Base-by-base conservation (phyloP, 2,888 invertebrate genomes). In the Drosophila robusta region DNA sequence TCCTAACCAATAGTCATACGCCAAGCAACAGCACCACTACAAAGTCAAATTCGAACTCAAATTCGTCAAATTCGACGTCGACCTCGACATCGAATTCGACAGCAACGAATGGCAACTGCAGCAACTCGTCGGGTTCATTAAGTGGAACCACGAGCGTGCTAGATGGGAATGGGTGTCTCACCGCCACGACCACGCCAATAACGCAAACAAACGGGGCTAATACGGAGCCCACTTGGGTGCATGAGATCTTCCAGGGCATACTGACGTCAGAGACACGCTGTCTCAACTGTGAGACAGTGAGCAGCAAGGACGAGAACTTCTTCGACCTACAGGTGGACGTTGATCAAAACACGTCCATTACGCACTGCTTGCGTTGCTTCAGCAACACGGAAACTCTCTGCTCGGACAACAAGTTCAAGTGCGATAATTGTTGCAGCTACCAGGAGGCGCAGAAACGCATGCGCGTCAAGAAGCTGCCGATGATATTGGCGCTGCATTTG, bases 191-290 rank as follows among this genome's bases (percentile, higher is more conserved):
- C 4, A 86, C 90, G 16, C 90, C 90, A 3, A 80, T 89, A 1
- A 75, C 70, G 0, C 82, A 70, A 16, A 79, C 86, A 24, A 89
- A 77, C 38, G 95, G 82, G 93, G 93, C 92, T 93, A 96, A 91
- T 7, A 86, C 91, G 0, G 98, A 98, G 89, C 97, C 98, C 51
- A 99, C 99, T 1, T 99, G 99, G 99, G 99, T 99, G 68, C 99
- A 99, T 92, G 99, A 99, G 93, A 99, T 99, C 91, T 99, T 99
- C 93, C 99, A 99, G 75, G 99, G 99, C 77, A 99, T 99, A 56
- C 94, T 99, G 73, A 99, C 99, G 4, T 99, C 99, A 92, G 99
- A 99, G 94, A 99, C 99, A 2, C 94, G 98, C 87, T 99, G 99
- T 93, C 95, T 99, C 85, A 99, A 99, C 93, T 99, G 99, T 93